Evolutionary conservation across 2,888 invertebrate genomes (phyloP), one percentile per base, ranked within the genome.

Genomic region (Drosophila bunnanda): DNA sequence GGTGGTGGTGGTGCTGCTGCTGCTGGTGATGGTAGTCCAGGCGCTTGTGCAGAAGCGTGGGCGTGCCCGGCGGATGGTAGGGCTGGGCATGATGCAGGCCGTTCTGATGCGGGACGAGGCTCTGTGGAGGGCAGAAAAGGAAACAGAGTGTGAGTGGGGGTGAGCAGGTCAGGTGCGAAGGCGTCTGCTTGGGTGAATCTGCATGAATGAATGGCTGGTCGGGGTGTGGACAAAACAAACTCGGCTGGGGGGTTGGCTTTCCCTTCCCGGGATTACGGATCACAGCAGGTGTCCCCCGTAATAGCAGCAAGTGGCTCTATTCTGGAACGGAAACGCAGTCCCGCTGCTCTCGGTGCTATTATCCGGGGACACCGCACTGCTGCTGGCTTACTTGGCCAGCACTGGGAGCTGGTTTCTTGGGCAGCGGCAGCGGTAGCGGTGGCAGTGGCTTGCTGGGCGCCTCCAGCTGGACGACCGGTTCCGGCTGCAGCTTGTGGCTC

Each of bases 31-130:
- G 88, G 7, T 64, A 81, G 39, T 87, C 81, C 54, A 77, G 64
- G 6, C 91, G 89, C 65, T 92, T 92, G 65, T 90, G 90, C 53
- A 90, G 52, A 78, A 92, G 69, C 1, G 90, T 91, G 12, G 92
- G 90, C 28, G 90, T 89, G 9, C 85, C 88, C 38, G 90, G 90
- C 32, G 86, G 76, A 74, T 90, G 90, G 55, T 90, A 90, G 2
- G 91, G 91, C 61, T 91, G 91, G 13, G 90, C 91, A 55, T 91
- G 91, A 61, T 91, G 90, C 60, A 91, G 64, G 3, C 86, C 86
- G 17, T 90, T 89, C 53, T 88, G 84, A 44, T 88, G 87, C 60
- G 75, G 38, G 64, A 44, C 2, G 75, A 72, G 88, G 54, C 58
- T 75, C 83, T 83, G 54, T 34, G 54, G 48, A 53, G 34, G 43